These are phyloP conservation scores for Aptenodytes patagonicus DNA, from an alignment of 2,113 vertebrate species.

Conservation along the genomic window DNA sequence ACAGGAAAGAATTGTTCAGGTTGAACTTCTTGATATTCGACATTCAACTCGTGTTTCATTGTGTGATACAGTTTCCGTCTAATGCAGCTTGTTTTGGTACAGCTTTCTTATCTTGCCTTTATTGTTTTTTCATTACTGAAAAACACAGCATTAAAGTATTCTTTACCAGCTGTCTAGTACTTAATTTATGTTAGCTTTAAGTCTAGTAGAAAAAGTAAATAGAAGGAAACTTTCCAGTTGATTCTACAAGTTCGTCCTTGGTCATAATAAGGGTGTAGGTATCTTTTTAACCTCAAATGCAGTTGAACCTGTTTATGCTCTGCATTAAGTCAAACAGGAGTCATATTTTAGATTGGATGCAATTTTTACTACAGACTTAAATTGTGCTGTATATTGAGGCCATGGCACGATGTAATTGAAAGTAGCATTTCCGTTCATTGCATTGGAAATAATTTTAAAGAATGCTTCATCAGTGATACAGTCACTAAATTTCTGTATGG, in stretches of 20 bases:
- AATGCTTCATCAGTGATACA: not conserved
- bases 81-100: not conserved
- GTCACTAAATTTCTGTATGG: not conserved
- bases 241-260: not conserved
- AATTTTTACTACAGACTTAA: not conserved
- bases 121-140: not conserved
- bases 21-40: not conserved
- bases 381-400: not conserved
- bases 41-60: fast-evolving
- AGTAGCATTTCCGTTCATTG: not conserved
- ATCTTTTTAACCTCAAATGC: not conserved
- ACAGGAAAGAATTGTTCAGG: not conserved
- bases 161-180: not conserved
- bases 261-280: not conserved
- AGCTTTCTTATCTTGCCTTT: not conserved
- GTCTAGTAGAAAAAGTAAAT: not conserved
- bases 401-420: not conserved
- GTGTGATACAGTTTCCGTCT: not conserved
- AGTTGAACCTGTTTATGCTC: not conserved
- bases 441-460: not conserved
- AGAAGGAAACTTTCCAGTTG: not conserved
- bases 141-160: not conserved
- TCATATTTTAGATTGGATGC: not conserved
- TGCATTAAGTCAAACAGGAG: not conserved
- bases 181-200: not conserved